phyloP scores from a whole-genome alignment of 2,888 invertebrate species.

The Marronus borbonicus region DNA sequence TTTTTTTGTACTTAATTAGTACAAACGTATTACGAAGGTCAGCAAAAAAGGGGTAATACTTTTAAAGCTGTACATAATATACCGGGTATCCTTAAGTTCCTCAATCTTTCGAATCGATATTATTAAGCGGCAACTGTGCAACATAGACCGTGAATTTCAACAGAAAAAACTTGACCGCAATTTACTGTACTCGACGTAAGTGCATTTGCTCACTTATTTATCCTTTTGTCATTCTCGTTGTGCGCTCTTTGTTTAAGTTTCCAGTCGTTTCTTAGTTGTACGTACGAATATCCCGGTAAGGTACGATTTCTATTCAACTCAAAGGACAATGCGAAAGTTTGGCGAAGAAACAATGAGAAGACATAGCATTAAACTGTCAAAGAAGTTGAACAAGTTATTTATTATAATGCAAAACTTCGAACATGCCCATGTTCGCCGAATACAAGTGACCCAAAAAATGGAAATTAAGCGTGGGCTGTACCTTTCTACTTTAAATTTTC shows the following conservation, averaged over 20 bases:
- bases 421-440: conserved; percentile 2
- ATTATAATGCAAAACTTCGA: conserved; percentile 57
- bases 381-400: conserved; percentile 60
- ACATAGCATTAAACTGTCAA: conserved; percentile 60
- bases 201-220: not conserved
- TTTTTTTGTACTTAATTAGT: too few species aligned
- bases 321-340: conserved; percentile 54
- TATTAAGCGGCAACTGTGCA: too few species aligned
- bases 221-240: not conserved
- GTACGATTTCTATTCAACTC: conserved; percentile 48
- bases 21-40: too few species aligned
- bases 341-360: conserved; percentile 56
- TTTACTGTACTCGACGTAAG: not conserved
- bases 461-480: not conserved
- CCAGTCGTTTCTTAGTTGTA: conserved; percentile 35
- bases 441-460: conserved; percentile 9
- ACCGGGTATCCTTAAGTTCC: too few species aligned
- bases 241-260: conserved; percentile 37
- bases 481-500: conserved; percentile 6
- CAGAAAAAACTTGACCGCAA: not conserved
- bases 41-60: too few species aligned
- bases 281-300: conserved; percentile 38
- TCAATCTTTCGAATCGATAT: too few species aligned
- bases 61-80: too few species aligned
- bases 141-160: too few species aligned